Evolutionary conservation across 2,797 vertebrate genomes (phyloP), one percentile per base, ranked within the genome.

Genomic region (Falco rusticolus): DNA sequence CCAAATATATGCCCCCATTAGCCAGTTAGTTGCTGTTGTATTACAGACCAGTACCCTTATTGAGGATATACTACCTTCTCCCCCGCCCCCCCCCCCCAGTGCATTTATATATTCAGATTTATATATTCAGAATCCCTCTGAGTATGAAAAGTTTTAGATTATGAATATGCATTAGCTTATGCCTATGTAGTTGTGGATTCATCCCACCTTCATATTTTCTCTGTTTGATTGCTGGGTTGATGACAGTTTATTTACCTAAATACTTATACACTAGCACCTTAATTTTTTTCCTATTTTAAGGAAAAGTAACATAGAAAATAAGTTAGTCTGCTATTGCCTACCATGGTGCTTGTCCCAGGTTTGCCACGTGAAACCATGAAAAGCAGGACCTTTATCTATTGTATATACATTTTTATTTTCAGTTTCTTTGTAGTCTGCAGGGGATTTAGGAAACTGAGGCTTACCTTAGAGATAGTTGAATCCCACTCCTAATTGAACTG

Each of bases 181-280:
- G 76, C 41, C 56, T 77, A 16, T 77, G 33, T 74, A 91, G n/a
- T 61, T 96, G 93, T 63, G 51, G 61, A 69, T 87, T 88, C 76
- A 92, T 83, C 57, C 50, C 68, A 74, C 57, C 37, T 87, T 91
- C 80, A 65, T 9, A 18, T 91, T 92, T 89, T 95, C 84, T 83
- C 56, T 64, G 24, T 87, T 87, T 89, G 61, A 79, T 93, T 96
- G 63, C 56, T 65, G 33, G 72, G 34, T 80, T 90, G 56, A 80
- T 89, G 83, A 34, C 66, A 90, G 18, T 48, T 95, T 91, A 84
- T 95, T 95, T 77, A 84, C 34, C 47, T 69, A 85, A 81, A 79
- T 66, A 78, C 43, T 90, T 92, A 51, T n/a, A 56, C 13, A 16
- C 2, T 7, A 85, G 15, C 48, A 83, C 6, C n/a, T 76, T 88